These are phyloP conservation scores for Spodoptera frugiperda DNA, from an alignment of 1,140 invertebrate species.

Conservation along the genomic window DNA sequence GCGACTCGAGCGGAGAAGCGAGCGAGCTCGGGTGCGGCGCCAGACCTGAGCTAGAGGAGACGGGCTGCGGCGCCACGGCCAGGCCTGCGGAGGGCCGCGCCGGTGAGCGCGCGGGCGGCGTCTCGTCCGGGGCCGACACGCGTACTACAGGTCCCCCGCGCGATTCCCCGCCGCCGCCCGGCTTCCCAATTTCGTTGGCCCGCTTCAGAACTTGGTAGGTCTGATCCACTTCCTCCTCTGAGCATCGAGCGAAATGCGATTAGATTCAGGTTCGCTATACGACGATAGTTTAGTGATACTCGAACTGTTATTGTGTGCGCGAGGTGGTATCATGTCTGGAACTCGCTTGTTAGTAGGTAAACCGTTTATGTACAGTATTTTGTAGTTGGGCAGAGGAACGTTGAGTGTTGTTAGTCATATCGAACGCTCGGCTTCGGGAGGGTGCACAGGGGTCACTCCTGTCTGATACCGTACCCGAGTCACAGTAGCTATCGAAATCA, in stretches of 20 bases:
- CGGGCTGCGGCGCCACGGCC: slow-evolving; percentile 82
- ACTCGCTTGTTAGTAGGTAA: slow-evolving; percentile 56
- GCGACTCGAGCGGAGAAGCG: slow-evolving; percentile 68
- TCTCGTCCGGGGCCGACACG: slow-evolving; percentile 81
- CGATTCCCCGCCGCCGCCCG: slow-evolving; percentile 75
- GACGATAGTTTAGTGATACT: slow-evolving; percentile 50
- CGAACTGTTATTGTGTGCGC: slow-evolving; percentile 55
- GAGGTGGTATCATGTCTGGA: slow-evolving; percentile 46
- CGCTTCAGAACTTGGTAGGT: slow-evolving; percentile 97
- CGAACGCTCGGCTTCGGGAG: slow-evolving; percentile 61
- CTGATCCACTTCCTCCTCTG: slow-evolving; percentile 92
- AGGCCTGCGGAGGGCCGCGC: slow-evolving; percentile 75
- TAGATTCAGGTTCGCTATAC: slow-evolving; percentile 60
- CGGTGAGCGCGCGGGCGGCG: slow-evolving; percentile 74
- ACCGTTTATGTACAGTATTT: slow-evolving; percentile 48
- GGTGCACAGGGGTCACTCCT: slow-evolving; percentile 73
- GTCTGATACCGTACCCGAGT: slow-evolving; percentile 80
- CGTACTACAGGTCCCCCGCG: slow-evolving; percentile 84
- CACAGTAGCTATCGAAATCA: slow-evolving; percentile 84
- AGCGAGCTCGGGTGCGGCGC: slow-evolving; percentile 73
- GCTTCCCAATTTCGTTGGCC: slow-evolving; percentile 93
- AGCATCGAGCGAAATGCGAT: slow-evolving; percentile 79
- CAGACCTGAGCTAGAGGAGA: slow-evolving; percentile 86
- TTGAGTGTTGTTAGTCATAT: slow-evolving; percentile 63
- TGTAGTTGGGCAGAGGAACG: slow-evolving; percentile 40